These are phyloP conservation scores for Siniperca knerii DNA, from an alignment of 2,113 vertebrate genomes.

Conservation along the genomic window DNA sequence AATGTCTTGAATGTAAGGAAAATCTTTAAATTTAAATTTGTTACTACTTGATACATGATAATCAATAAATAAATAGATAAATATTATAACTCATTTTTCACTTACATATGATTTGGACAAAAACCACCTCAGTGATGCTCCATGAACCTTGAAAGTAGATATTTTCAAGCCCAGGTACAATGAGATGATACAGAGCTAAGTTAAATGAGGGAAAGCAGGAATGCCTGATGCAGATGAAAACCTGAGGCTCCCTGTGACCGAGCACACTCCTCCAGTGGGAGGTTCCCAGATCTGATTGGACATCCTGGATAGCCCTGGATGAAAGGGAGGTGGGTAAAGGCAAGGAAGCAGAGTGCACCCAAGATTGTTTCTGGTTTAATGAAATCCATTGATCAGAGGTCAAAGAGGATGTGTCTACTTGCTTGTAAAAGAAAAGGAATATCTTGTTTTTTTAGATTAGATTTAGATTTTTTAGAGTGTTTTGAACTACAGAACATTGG, in stretches of 20 bases:
- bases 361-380: not conserved
- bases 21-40: not conserved
- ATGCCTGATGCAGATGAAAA: conserved; percentile 54
- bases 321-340: conserved; percentile 30
- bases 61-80: not conserved
- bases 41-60: not conserved
- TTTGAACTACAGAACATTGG: not conserved
- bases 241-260: not conserved
- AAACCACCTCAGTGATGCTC: conserved; percentile 36
- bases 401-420: not conserved
- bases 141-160: conserved; percentile 24
- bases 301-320: conserved; percentile 15
- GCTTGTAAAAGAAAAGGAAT: too few relatives aligned
- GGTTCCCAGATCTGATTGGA: conserved; percentile 56
- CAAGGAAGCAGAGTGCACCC: not conserved
- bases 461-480: too few relatives aligned
- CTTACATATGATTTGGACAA: conserved; percentile 44
- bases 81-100: conserved; percentile 10
- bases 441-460: too few relatives aligned
- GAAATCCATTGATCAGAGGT: not conserved
- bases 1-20: not conserved
- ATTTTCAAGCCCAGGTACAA: conserved; percentile 1
- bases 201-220: conserved; percentile 42
- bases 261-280: conserved; percentile 55
- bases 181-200: conserved; percentile 31